Evolutionary conservation across 2,888 invertebrate species (phyloP).

Genomic region (Anoplius nigerrimus): DNA sequence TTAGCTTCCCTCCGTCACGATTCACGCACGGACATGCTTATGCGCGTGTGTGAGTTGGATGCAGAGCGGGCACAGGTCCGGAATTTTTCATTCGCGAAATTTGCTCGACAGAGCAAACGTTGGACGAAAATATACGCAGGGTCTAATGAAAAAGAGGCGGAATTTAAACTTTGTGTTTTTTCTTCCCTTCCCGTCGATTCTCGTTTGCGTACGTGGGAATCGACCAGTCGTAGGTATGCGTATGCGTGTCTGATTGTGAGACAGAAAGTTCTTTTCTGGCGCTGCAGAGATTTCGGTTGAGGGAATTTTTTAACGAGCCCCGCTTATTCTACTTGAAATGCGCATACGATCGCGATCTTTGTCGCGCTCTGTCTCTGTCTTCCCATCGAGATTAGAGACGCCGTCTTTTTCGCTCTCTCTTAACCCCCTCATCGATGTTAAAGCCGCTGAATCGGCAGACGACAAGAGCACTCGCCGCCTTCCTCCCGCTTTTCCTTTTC

Average conservation of each 20-base stretch:
- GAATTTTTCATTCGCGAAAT: slow-evolving; percentile 13
- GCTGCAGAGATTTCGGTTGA: too few relatives aligned
- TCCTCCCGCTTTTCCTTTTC: background rate
- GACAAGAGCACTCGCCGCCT: slow-evolving; percentile 39
- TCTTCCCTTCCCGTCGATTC: too few relatives aligned
- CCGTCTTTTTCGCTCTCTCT: slow-evolving; percentile 45
- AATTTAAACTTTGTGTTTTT: background rate
- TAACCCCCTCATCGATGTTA: slow-evolving; percentile 23
- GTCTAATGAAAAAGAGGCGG: slow-evolving; percentile 2
- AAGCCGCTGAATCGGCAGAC: slow-evolving; percentile 53
- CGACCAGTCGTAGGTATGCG: too few relatives aligned
- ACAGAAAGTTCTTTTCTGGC: too few relatives aligned
- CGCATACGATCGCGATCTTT: slow-evolving; percentile 26
- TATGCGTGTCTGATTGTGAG: too few relatives aligned
- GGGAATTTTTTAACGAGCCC: too few relatives aligned
- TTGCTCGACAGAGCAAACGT: slow-evolving; percentile 14
- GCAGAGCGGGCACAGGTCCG: too few relatives aligned
- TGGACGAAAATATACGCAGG: background rate
- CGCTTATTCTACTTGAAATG: slow-evolving; percentile 30
- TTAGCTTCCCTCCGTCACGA: too few relatives aligned
- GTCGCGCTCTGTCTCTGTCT: slow-evolving; percentile 45
- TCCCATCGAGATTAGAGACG: slow-evolving; percentile 34
- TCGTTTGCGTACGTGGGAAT: too few relatives aligned
- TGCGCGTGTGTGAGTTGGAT: too few relatives aligned
- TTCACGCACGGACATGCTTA: too few relatives aligned